Base-by-base conservation (phyloP, 2,888 invertebrate species). In the Quadriops clusia region DNA sequence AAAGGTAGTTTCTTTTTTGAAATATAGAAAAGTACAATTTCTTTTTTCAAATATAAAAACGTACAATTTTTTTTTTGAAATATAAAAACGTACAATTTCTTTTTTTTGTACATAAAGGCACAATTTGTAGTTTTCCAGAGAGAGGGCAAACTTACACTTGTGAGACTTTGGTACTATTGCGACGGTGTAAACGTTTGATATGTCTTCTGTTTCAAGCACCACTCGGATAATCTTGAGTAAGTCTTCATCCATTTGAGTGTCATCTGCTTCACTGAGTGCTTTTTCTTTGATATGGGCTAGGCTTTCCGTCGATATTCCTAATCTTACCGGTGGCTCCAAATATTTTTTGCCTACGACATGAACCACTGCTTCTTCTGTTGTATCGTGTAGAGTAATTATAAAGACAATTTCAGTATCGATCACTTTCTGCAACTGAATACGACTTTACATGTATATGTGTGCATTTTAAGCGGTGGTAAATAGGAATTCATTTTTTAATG, bases 291-390 rank as follows among this genome's bases (percentile, higher is more conserved):
- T 41, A 11, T 43, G 36, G 14, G 39, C 39, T 7, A 56, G 42
- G 1, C 43, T 36, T 8, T 44, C 44, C 17, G 46, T 45, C 5
- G 45, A 39, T 16, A 55, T 35, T 28, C 62, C 58, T 44, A 71
- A 63, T 49, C 68, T 64, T 32, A 61, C 47, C 49, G 67, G 67
- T 30, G 64, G 55, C 3, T 64, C 56, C 23, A 77, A 53, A 30
- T 61, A 47, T 28, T 56, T 51, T 7, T 56, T 47, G 13, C 71
- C 72, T 10, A 77, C 59, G 0, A 72, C 67, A 47, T 74, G 72
- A 12, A 78, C 64, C 18, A 63, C 64, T 2, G 72, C 74, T 47
- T 77, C 75, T 47, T 68, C 64, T 0, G 67, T 63, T 5, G 66
- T 62, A 9, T 55, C 50, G 29, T 70, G 54, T 12, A 76, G 58